Percentiles rank a stretch among this genome's conserved stretches.
Evolutionary conservation across 2,888 invertebrate genomes (phyloP).

Genomic region (Hypselothyrea guttata): DNA sequence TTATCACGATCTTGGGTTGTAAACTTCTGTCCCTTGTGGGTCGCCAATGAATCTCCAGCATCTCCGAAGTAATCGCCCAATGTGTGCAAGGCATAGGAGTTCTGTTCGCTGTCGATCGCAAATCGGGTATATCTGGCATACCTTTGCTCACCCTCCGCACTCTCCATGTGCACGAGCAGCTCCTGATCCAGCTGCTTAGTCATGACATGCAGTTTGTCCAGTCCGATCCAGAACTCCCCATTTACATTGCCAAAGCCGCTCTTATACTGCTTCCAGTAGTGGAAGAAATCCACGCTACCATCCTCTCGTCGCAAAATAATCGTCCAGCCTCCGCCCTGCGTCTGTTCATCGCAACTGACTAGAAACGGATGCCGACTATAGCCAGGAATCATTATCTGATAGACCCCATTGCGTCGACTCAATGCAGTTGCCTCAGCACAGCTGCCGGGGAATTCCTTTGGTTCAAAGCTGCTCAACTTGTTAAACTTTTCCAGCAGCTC

Average conservation of each 20-base stretch:
- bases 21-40: conserved; percentile 87
- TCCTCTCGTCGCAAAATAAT: conserved; percentile 86
- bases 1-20: conserved; percentile 87
- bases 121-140: conserved; percentile 86
- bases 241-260: conserved; percentile 86
- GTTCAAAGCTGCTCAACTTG: neutral
- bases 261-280: conserved; percentile 86
- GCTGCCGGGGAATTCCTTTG: conserved; percentile 24
- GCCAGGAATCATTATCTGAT: conserved; percentile 85
- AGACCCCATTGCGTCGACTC: conserved; percentile 82
- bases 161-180: conserved; percentile 85
- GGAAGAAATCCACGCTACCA: conserved; percentile 86
- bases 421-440: conserved; percentile 59
- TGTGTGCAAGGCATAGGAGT: conserved; percentile 86
- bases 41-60: conserved; percentile 86
- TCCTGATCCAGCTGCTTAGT: conserved; percentile 83
- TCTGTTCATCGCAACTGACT: conserved; percentile 82
- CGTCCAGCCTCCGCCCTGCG: conserved; percentile 87
- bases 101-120: conserved; percentile 86
- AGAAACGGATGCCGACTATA: conserved; percentile 84
- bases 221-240: conserved; percentile 88
- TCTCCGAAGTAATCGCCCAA: conserved; percentile 86
- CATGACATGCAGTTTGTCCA: conserved; percentile 85
- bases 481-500: neutral
- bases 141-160: conserved; percentile 84